Base-by-base conservation (phyloP, 2,113 vertebrate genomes). In the Cyprinodon tularosa region DNA sequence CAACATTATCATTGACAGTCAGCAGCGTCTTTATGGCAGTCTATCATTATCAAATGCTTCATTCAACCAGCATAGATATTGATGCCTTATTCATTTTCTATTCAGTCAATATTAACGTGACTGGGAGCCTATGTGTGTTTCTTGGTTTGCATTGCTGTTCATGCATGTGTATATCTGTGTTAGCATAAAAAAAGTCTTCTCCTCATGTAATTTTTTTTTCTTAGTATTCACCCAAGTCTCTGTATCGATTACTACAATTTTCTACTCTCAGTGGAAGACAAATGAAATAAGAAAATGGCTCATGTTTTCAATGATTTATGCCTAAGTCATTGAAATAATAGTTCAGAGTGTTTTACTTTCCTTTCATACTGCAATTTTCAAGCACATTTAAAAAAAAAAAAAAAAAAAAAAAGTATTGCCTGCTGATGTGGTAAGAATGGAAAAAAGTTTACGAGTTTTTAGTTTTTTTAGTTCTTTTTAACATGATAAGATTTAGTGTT, bases 1-100 rank as follows among this genome's bases (percentile, higher is more conserved):
- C 71, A 83, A 85, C 68, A 59, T 90, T 81, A 86, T 82, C 76
- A 67, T 74, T 84, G 81, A 84, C 70, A 59, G 77, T 84, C 84
- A 77, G 69, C 39, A 8, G 22, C 67, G n/a, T 40, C 53, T 39
- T 47, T 10, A 29, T 77, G 79, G 84, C 61, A 36, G 40, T 86
- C 75, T 39, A 2, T 71, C 15, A 62, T 38, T 59, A 60, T 17
- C 12, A 29, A 45, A 57, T 39, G 74, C 42, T 59, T 50, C 15
- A 50, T 20, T 50, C 6, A 15, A 20, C 15, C 13, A 2, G 48
- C 48, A 50, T 50, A 50, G 8, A 50, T 50, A 50, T 8, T 15
- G 17, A 20, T 50, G 48, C 14, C 17, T 50, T 6, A 50, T 4
- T 50, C 13, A 50, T 50, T 50, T 50, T 50, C 48, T 50, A 50